phyloP scores from a whole-genome alignment of 1,140 invertebrate genomes.

The Microplitis mediator region DNA sequence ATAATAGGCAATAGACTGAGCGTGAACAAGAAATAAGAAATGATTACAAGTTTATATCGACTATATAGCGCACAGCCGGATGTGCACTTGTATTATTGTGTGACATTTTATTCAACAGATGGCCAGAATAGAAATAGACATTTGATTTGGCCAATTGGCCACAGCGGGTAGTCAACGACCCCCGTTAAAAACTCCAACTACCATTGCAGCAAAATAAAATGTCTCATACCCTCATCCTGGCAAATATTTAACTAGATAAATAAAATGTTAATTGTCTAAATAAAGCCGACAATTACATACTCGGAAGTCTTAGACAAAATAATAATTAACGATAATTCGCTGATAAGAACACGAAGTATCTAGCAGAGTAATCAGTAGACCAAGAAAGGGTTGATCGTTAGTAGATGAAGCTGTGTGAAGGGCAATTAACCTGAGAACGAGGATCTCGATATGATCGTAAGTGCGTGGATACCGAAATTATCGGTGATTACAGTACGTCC shows the following conservation, averaged over 20 bases:
- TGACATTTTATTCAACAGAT: constrained; percentile 34
- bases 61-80: not conserved
- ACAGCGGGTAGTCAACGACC: constrained; percentile 31
- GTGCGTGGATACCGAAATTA: constrained; percentile 38
- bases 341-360: not conserved
- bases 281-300: no score
- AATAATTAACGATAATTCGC: no score
- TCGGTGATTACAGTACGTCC: constrained; percentile 37
- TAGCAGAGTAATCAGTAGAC: not conserved
- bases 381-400: not conserved
- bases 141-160: constrained; percentile 44
- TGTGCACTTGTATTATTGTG: constrained; percentile 18
- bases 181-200: constrained; percentile 18
- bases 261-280: no score
- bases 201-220: constrained; percentile 6
- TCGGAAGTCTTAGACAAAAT: no score
- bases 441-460: constrained; percentile 13
- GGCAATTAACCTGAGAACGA: constrained; percentile 5
- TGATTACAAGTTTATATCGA: not conserved
- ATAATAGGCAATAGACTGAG: not conserved
- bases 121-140: constrained; percentile 29
- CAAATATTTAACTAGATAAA: not conserved
- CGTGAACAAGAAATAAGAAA: not conserved
- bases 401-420: not conserved
- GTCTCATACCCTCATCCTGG: not conserved